Evolutionary conservation across 2,113 vertebrate species (phyloP), one percentile per base, ranked within the genome.

Genomic region (Rhombomys opimus): DNA sequence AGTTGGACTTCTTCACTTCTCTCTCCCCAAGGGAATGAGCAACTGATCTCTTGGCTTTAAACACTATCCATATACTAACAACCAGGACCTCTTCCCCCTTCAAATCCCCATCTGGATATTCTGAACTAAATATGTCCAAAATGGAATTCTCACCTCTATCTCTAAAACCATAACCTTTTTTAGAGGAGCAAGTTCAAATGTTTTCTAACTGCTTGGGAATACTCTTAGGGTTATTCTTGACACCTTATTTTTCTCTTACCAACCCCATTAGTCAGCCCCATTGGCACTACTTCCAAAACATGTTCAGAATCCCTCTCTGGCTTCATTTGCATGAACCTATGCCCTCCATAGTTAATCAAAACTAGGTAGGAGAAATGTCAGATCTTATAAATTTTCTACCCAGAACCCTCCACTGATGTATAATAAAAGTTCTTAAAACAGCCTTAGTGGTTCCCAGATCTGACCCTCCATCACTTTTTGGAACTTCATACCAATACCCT

Each of bases 21-120:
- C 46, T 95, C 57, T 7, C 59, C 65, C 75, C 30, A 22, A 2
- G 15, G 59, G 22, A 93, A 32, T 54, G 18, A 81, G 50, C 27
- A 78, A 22, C n/a, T 76, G 18, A 25, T 30, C 57, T 61, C 46
- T 73, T 18, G 73, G 82, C 87, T 97, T 95, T 95, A 80, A 68
- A 78, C 1, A 93, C 12, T 17, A 91, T 30, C 78, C 77, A 54
- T 4, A 61, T 50, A 22, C 61, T 93, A 80, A 89, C 20, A 2
- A 52, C 25, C 5, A 90, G 70, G 23, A 73, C 59, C 75, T 93
- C 82, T 76, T 17, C 22, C n/a, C 13, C 91, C 11, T 87, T 50
- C 80, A 65, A 54, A 88, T 13, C 72, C 61, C 76, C 32, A 61
- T 25, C 13, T 72, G 18, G 9, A 2, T 85, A n/a, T 50, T 67